Conservation (phyloP, 2,888 invertebrate genomes). For the Parnassius mnemosyne region DNA sequence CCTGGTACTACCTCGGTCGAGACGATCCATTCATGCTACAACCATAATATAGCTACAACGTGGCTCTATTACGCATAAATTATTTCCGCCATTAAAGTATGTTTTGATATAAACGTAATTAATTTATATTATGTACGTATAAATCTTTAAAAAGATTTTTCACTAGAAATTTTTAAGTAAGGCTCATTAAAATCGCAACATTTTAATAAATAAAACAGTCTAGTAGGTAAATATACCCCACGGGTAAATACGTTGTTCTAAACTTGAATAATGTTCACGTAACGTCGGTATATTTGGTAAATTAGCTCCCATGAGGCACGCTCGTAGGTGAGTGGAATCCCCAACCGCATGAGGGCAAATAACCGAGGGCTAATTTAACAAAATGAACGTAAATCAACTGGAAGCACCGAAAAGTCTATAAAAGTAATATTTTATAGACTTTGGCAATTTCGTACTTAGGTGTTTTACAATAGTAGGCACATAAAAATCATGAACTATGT, state of each 20-base stretch:
- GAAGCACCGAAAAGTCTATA: neutral
- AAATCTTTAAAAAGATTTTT: too few relatives aligned
- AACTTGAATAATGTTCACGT: constrained; percentile 15
- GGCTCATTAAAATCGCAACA: constrained; percentile 17
- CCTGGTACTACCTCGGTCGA: too few relatives aligned
- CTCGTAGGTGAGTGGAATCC: constrained; percentile 15
- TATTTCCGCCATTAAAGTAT: too few relatives aligned
- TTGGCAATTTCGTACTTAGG: neutral
- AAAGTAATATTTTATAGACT: neutral
- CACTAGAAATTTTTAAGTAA: neutral
- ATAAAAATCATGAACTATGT: too few relatives aligned
- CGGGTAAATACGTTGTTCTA: constrained; percentile 7
- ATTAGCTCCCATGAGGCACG: constrained; percentile 19
- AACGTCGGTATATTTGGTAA: constrained; percentile 15
- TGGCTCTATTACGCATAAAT: too few relatives aligned
- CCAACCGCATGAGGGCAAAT: constrained; percentile 11
- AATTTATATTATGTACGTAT: too few relatives aligned
- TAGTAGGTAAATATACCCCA: constrained; percentile 8
- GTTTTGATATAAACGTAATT: too few relatives aligned
- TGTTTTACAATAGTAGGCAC: too few relatives aligned
- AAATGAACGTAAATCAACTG: constrained; percentile 4
- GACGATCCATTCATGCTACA: too few relatives aligned
- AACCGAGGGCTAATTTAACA: constrained; percentile 11
- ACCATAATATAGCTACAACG: too few relatives aligned
- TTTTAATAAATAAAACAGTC: constrained; percentile 14